Conservation (phyloP, 2,797 vertebrate genomes). For the Cephalopachus bancanus region DNA sequence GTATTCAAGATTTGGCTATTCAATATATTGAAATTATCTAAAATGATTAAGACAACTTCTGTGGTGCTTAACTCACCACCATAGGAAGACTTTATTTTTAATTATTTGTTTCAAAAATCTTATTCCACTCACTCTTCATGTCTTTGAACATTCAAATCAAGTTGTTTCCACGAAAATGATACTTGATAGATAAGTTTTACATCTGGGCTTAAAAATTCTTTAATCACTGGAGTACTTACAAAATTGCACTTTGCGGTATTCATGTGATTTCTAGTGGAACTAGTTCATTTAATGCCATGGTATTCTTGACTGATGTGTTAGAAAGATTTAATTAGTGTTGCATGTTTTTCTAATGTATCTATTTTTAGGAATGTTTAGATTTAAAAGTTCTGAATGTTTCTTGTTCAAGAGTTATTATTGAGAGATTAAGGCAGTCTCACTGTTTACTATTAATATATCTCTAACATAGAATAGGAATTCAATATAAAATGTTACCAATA, state of each 20-base stretch:
- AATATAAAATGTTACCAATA: not conserved
- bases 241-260: not conserved
- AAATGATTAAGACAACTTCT: not conserved
- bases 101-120: slow-evolving; percentile 37
- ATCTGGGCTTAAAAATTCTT: not conserved
- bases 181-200: not conserved
- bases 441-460: not conserved
- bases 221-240: not conserved
- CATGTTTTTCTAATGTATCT: not conserved
- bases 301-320: not conserved
- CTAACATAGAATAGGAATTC: not conserved
- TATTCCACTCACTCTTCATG: not conserved
- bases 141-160: not conserved
- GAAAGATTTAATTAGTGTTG: not conserved
- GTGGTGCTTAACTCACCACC: not conserved
- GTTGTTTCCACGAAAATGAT: not conserved
- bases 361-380: not conserved
- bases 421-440: not conserved
- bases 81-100: not conserved
- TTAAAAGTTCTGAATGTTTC: slow-evolving; percentile 2
- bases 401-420: not conserved
- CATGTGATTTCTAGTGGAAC: not conserved
- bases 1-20: not conserved
- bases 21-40: not conserved
- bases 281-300: not conserved